Evolutionary conservation across 2,113 vertebrate genomes (phyloP), one percentile per base, ranked within the genome.

Genomic region (Emydocephalus ijimae): DNA sequence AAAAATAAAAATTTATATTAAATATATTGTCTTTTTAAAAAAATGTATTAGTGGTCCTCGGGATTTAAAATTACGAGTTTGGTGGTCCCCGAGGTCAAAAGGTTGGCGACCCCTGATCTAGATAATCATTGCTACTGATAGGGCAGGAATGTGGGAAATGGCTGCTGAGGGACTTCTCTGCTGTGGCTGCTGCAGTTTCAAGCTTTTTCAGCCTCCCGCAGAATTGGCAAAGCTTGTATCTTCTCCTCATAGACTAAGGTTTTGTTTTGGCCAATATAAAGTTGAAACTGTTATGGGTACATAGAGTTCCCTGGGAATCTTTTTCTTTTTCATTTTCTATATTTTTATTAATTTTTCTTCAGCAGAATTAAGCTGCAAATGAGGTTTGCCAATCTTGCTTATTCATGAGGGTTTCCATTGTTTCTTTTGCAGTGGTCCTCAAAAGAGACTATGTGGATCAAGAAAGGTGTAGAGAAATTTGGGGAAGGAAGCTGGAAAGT

Each of bases 401-500:
- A 50, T 50, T 59, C 59, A 48, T 12, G 74, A 2, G 4, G 21
- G 2, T 1, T 26, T n/a, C 7, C 14, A 43, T 5, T n/a, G 14
- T 93, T 95, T 91, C n/a, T 87, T 59, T 96, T 95, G 24, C 95
- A 98, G 56, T 99, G 98, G 98, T 98, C 98, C 0, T 0, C 93
- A 1, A 95, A 97, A n/a, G 99, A 99, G 96, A 98, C 98, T 0
- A 92, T 98, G 15, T 99, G 97, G 98, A 94, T 99, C 94, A 98
- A 95, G 92, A 93, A 96, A 0, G 99, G 99, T 0, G 99, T 99
- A 85, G 69, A 92, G 93, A 98, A 95, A 91, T 99, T 97, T 0
- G 99, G 99, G 0, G 98, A 98, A 88, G 99, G 99, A 12, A 98
- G 97, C 23, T 99, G 99, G 99, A 96, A 57, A 6, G 94, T 93